Percentiles rank a stretch among this genome's conserved stretches.
Evolutionary conservation across 2,113 vertebrate genomes (phyloP).

Genomic region (Scartelaos histophorus): DNA sequence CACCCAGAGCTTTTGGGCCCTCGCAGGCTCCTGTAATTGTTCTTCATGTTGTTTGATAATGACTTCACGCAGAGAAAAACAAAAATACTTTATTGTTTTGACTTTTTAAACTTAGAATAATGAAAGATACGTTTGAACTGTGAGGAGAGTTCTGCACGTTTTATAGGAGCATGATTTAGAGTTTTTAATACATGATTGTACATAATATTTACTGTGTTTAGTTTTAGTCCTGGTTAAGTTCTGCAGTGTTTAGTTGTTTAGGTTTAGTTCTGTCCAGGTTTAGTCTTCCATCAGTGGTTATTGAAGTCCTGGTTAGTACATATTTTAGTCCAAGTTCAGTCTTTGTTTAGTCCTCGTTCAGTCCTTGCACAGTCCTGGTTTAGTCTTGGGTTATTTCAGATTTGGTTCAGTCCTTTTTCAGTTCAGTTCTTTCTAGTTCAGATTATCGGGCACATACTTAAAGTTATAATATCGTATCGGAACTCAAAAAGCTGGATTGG

Average conservation of each 20-base stretch:
- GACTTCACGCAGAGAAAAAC: conserved; percentile 1
- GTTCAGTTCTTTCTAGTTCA: too few species aligned
- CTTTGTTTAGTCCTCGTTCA: neutral
- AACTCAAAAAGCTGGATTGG: too few species aligned
- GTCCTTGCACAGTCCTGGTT: neutral
- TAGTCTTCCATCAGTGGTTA: too few species aligned
- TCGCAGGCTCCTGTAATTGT: conserved; percentile 36
- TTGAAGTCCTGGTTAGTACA: neutral
- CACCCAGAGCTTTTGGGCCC: conserved; percentile 15
- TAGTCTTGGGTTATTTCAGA: neutral
- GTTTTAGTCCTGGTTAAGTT: neutral
- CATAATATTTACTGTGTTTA: neutral
- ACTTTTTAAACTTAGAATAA: conserved; percentile 28
- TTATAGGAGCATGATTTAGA: neutral
- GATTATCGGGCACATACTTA: too few species aligned
- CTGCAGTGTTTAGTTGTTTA: neutral
- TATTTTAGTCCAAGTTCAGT: neutral
- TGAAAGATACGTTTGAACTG: conserved; percentile 37
- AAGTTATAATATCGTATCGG: too few species aligned
- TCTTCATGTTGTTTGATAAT: conserved; percentile 30
- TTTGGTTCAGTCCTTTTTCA: neutral
- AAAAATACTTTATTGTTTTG: neutral
- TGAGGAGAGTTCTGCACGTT: neutral
- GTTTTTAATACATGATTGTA: neutral
- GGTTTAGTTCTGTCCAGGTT: too few species aligned